A percentile compares a stretch with the other conserved stretches of the same genome.
Evolutionary conservation across 2,113 vertebrate genomes (phyloP).

Genomic region (Elanus axillaris): DNA sequence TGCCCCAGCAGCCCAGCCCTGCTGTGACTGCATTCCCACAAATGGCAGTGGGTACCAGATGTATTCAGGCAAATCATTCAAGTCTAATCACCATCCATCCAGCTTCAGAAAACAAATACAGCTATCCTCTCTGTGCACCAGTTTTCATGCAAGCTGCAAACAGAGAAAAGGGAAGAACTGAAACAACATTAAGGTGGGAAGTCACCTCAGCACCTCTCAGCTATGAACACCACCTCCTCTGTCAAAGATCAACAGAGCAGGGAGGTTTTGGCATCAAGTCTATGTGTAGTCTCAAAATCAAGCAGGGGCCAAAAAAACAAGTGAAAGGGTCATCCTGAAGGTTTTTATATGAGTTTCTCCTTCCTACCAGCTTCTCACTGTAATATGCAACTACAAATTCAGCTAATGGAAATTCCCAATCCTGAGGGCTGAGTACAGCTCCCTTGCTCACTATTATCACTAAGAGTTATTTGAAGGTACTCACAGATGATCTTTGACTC

Average conservation of each 20-base stretch:
- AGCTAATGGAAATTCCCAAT: neutral
- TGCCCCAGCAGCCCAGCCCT: neutral
- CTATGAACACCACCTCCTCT: neutral
- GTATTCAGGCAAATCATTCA: neutral
- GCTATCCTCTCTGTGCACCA: neutral
- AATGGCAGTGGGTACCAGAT: rapidly evolving
- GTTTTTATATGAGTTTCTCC: neutral
- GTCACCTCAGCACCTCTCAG: neutral
- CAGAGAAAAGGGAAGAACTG: neutral
- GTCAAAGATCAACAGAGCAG: neutral
- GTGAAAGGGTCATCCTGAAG: neutral
- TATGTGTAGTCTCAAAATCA: neutral
- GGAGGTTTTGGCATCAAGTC: neutral
- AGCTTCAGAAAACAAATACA: neutral
- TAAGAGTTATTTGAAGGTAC: neutral
- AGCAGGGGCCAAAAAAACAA: neutral
- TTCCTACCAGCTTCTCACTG: neutral
- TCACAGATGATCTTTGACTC: neutral
- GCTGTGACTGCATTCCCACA: neutral
- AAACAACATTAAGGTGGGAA: neutral
- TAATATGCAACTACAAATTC: neutral
- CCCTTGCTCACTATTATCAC: neutral
- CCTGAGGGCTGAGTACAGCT: neutral
- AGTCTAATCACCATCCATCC: neutral
- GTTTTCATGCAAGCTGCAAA: neutral